A percentile compares a stretch with the other conserved stretches of the same genome.
Conservation (phyloP, 2,797 vertebrate species). For the Protonibea diacanthus region DNA sequence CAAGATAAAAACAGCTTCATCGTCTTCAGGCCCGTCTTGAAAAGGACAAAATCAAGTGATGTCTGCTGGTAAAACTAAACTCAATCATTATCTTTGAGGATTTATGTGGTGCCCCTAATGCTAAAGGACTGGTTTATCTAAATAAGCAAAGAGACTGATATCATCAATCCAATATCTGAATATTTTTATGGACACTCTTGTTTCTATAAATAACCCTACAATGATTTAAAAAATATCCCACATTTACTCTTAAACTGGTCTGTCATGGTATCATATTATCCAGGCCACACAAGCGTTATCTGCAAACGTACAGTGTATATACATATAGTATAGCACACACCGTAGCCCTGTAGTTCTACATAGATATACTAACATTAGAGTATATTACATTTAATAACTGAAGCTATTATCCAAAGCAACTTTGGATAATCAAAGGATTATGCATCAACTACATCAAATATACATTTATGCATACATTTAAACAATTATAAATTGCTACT, state of each 20-base stretch:
- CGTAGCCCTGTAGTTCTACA: neutral
- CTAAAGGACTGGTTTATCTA: no score
- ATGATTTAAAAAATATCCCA: no score
- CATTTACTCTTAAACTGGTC: neutral
- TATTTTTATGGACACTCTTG: neutral
- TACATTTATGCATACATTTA: neutral
- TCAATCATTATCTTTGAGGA: no score
- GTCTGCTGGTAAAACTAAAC: no score
- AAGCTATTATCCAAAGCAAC: neutral
- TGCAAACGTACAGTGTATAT: neutral
- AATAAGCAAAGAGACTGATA: no score
- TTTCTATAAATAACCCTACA: neutral
- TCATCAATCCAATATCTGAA: no score
- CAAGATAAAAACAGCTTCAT: no score
- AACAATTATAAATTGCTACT: neutral
- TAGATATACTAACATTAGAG: neutral
- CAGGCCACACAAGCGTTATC: neutral
- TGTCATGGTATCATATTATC: neutral
- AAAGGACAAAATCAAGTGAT: neutral
- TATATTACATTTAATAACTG: neutral
- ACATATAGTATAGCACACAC: no score
- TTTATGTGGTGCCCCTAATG: no score
- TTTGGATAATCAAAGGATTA: no score
- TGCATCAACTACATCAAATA: neutral
- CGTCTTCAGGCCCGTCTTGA: neutral